Evolutionary conservation across 2,797 vertebrate genomes (phyloP).

Genomic region (Heliangelus exortis): DNA sequence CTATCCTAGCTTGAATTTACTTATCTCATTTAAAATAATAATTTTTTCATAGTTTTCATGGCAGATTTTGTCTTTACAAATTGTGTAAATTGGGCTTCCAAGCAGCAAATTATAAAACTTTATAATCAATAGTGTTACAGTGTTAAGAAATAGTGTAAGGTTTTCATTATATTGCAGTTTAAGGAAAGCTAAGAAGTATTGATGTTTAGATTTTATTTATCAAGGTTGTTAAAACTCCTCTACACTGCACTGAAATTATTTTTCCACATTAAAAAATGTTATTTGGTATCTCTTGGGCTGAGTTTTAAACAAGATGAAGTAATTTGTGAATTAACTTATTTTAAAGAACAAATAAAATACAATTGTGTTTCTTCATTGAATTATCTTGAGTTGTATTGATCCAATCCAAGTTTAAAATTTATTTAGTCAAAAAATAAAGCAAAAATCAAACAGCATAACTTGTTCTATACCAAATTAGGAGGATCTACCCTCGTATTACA

Average conservation of each 20-base stretch:
- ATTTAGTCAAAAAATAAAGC: constrained; percentile 47
- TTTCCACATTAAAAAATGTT: constrained; percentile 66
- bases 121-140: constrained; percentile 82
- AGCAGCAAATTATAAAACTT: constrained; percentile 83
- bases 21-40: constrained; percentile 50
- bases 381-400: constrained; percentile 72
- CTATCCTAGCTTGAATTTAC: constrained; percentile 34
- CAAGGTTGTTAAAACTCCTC: constrained; percentile 83
- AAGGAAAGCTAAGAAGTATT: constrained; percentile 89
- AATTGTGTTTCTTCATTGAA: constrained; percentile 74
- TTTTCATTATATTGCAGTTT: constrained; percentile 89
- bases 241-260: constrained; percentile 71
- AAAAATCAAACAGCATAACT: constrained; percentile 27
- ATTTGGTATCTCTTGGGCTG: constrained; percentile 54
- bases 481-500: neutral
- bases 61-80: neutral
- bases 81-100: constrained; percentile 76
- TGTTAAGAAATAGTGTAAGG: constrained; percentile 69
- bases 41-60: constrained; percentile 11
- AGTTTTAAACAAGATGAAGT: constrained; percentile 75
- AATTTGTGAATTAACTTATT: constrained; percentile 71
- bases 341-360: constrained; percentile 63
- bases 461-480: neutral
- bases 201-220: constrained; percentile 89
- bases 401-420: constrained; percentile 57